A percentile compares a stretch with the other conserved stretches of the same genome.
Conservation (phyloP, 2,797 vertebrate species). For the Arctocebus calabarensis region DNA sequence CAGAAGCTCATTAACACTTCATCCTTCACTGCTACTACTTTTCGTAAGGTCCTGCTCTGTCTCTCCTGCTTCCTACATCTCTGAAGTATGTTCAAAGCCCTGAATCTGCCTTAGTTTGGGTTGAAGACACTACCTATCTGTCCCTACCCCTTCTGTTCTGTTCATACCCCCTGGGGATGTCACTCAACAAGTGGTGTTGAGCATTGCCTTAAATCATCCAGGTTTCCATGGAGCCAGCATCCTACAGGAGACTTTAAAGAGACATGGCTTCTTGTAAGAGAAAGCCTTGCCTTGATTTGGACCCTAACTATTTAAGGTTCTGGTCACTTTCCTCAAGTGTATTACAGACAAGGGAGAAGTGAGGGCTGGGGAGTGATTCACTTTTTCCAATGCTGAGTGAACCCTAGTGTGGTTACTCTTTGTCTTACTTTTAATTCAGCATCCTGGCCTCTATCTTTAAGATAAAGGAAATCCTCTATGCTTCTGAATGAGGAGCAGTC, state of each 20-base stretch:
- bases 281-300: not conserved
- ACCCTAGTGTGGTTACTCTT: not conserved
- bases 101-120: not conserved
- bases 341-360: not conserved
- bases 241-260: not conserved
- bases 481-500: not conserved
- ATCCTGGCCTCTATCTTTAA: not conserved
- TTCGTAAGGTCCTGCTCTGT: not conserved
- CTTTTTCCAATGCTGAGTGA: not conserved
- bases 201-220: not conserved
- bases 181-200: slow-evolving; percentile 71
- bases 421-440: slow-evolving; percentile 32
- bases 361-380: too few relatives aligned
- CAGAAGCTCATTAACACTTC: not conserved
- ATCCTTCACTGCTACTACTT: not conserved
- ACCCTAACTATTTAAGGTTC: not conserved
- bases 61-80: not conserved
- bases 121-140: not conserved
- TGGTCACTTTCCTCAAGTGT: not conserved
- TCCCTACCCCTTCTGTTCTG: not conserved
- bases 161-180: not conserved
- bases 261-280: not conserved
- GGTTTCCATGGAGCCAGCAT: not conserved
- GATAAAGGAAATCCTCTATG: slow-evolving; percentile 20
- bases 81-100: not conserved